Base-by-base conservation (phyloP, 1,140 invertebrate species). In the Cyphomyrmex costatus region DNA sequence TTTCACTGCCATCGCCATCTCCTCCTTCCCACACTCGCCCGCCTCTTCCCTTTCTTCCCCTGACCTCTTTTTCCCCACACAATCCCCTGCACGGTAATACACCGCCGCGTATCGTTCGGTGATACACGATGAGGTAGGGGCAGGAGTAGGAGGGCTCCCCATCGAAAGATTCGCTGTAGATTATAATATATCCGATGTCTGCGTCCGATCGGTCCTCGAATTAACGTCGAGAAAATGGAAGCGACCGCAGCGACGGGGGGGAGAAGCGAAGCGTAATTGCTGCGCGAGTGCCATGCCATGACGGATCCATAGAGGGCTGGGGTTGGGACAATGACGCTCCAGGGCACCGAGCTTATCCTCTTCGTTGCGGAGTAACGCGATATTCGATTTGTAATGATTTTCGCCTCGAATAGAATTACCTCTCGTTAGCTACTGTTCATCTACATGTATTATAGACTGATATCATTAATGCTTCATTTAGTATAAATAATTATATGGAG, bases 71-170 rank as follows among this genome's bases (percentile, higher is more conserved):
- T 87, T 87, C 87, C 61, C 74, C 83, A 82, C 79, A 24, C 53
- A 49, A 27, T 83, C 68, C 42, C 36, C 76, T 24, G 63, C 65
- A 46, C 86, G 84, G 85, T 85, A 89, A 87, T 90, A 83, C 68
- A 87, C 85, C 87, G 74, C 93, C 89, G 94, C 95, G 91, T 68
- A 94, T 94, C 61, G 87, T 60, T 85, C 36, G 63, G 49, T 61
- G 79, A 83, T 83, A 60, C 27, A 73, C 14, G 51, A 60, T 16
- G 77, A 58, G 46, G 77, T 85, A 65, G 60, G 83, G 73, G 74
- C 60, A 79, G 83, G 56, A 87, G 74, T 80, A 86, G 90, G 86
- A 89, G 89, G 79, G 74, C 46, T 77, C 63, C 79, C 89, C 86
- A 63, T 85, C 80, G 53, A 73, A 90, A 89, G 85, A 89, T 90